Percentiles rank a stretch among this genome's conserved stretches.
Evolutionary conservation across 2,113 vertebrate species (phyloP).

Genomic region (Oplegnathus fasciatus): DNA sequence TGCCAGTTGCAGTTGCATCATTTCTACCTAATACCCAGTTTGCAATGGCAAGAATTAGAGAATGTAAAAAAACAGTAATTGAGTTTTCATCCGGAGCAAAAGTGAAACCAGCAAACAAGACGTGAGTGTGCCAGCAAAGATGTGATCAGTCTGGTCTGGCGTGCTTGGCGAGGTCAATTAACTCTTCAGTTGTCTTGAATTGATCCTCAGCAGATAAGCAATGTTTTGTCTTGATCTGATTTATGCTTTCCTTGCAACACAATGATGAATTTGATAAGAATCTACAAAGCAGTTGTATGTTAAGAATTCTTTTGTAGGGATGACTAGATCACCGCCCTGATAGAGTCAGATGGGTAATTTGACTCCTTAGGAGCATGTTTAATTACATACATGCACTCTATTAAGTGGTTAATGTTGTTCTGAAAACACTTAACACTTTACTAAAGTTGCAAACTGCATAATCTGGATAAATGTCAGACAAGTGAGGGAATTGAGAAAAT

Average conservation of each 20-base stretch:
- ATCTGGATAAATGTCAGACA: background rate
- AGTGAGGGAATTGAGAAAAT: background rate
- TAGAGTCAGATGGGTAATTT: background rate
- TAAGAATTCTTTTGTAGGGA: background rate
- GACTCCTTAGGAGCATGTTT: background rate
- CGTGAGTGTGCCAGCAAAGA: background rate
- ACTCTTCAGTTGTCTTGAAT: background rate
- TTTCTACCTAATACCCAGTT: background rate
- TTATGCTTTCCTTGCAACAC: background rate
- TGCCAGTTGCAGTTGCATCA: background rate
- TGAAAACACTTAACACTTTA: background rate
- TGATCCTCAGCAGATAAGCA: background rate
- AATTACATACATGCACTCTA: background rate
- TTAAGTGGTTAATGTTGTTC: background rate
- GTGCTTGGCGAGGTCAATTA: background rate
- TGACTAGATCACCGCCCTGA: background rate
- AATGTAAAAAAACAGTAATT: background rate
- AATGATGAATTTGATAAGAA: background rate
- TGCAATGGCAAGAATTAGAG: no score
- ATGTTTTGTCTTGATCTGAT: background rate
- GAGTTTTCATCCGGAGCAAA: background rate
- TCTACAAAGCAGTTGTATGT: background rate
- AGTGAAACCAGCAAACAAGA: conserved; percentile 9
- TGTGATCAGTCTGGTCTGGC: no score
- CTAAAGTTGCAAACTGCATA: background rate